These are phyloP conservation scores for Rhimphoctona megacephalus DNA, from an alignment of 2,888 invertebrate genomes.

Conservation along the genomic window DNA sequence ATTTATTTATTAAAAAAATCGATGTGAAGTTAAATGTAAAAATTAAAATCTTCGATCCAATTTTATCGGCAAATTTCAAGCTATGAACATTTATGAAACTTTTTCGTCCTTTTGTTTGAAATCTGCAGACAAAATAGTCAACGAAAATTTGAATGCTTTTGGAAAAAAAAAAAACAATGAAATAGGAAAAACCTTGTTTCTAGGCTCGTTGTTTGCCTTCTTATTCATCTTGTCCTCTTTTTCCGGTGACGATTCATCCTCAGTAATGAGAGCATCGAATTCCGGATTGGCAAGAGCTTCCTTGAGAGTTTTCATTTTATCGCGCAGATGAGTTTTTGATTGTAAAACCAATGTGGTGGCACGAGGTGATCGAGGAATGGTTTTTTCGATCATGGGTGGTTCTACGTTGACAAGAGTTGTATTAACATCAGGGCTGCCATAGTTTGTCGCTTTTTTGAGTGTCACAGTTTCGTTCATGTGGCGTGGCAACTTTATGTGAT, in stretches of 20 bases:
- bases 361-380: conserved; percentile 22
- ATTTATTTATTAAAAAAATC: no score
- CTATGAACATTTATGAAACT: no score
- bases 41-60: no score
- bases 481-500: conserved; percentile 69
- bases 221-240: conserved; percentile 59
- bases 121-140: not conserved
- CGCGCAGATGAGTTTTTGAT: conserved; percentile 49
- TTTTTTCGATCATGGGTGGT: not conserved
- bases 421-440: conserved; percentile 24
- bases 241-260: conserved; percentile 82
- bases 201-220: conserved; percentile 40
- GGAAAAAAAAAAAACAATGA: not conserved
- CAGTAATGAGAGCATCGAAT: conserved; percentile 79
- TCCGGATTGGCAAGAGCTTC: conserved; percentile 67
- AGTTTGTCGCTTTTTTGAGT: conserved; percentile 66
- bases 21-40: not conserved
- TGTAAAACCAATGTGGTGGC: conserved; percentile 22
- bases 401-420: conserved; percentile 48
- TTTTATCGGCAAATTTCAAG: no score
- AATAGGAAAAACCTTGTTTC: not conserved
- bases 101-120: no score
- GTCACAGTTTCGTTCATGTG: conserved; percentile 78
- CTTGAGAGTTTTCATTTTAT: conserved; percentile 64
- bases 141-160: not conserved